Evolutionary conservation across 1,140 invertebrate genomes (phyloP), one percentile per base, ranked within the genome.

Genomic region (Cataglyphis hispanica): DNA sequence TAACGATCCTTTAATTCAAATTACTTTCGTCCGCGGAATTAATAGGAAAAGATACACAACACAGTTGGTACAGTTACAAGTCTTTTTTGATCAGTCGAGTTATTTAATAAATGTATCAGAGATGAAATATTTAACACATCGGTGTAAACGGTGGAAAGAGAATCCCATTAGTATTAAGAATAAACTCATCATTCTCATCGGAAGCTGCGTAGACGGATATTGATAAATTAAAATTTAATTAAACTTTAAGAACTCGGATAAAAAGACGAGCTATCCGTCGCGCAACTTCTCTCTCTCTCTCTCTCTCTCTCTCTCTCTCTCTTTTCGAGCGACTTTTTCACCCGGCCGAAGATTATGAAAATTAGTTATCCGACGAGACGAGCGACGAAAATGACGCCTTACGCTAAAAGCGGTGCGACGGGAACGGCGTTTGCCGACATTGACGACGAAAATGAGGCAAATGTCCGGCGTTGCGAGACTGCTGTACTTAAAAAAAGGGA

Each of bases 181-280:
- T 83, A 74, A 83, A 83, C 43, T 56, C 78, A 50, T 83, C 67
- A 43, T 43, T 81, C 67, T 81, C 19, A 66, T 19, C 37, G 6
- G 37, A 25, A 37, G 53, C 67, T 37, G 67, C 43, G 70, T 37
- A 53, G 67, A 83, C 67, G 78, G 78, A 72, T 83, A 83, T 83
- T 83, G 78, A 83, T 83, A 83, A 83, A 83, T 83, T 83, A 83
- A 74, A 83, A 83, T 83, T 83, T 83, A 83, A 83, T 83, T 83
- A 83, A 83, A 83, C 67, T 83, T 83, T 60, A 74, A 83, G 78
- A 83, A 83, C 78, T 83, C 37, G 78, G 53, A 83, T 83, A 83
- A 83, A 83, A 83, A 72, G 78, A 83, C 78, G 78, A 46, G 78
- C 53, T 67, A 27, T 74, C 78, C 67, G 25, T 72, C 67, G 78